phyloP scores from a whole-genome alignment of 2,113 vertebrate species.

The Mirounga angustirostris region DNA sequence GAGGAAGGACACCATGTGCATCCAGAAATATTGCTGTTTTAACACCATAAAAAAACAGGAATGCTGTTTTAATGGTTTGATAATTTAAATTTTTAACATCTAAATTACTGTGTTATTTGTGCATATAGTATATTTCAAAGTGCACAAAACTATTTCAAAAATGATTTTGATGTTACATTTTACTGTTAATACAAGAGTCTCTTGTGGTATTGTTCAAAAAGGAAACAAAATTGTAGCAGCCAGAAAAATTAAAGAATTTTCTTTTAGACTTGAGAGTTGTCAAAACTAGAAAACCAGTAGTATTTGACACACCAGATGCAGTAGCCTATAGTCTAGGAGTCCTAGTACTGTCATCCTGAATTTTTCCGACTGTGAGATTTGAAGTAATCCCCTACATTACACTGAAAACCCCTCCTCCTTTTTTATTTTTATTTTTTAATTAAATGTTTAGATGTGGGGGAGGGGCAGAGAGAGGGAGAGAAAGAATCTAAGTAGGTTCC shows the following conservation, averaged over 20 bases:
- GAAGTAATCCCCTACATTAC: background rate
- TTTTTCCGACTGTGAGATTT: background rate
- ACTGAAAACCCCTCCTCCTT: background rate
- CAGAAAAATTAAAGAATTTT: background rate
- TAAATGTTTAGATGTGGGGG: too few relatives aligned
- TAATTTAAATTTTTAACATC: background rate
- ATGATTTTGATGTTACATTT: conserved; percentile 3
- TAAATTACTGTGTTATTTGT: background rate
- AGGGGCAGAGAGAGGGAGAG: too few relatives aligned
- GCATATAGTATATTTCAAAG: conserved; percentile 19
- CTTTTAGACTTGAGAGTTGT: background rate
- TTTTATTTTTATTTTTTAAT: background rate
- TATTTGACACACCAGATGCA: background rate
- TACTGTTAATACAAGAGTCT: background rate
- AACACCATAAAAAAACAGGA: background rate
- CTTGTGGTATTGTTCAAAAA: conserved; percentile 12
- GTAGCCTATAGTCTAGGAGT: background rate
- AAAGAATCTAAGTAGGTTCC: background rate
- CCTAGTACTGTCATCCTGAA: background rate
- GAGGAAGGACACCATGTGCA: background rate
- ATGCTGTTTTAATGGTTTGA: background rate
- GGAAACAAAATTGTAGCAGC: background rate
- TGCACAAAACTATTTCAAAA: background rate
- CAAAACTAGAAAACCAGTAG: background rate
- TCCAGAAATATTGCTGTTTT: conserved; percentile 21